A percentile compares a stretch with the other conserved stretches of the same genome.
phyloP scores from a whole-genome alignment of 2,888 invertebrate species.

The Drosophila lacicola region DNA sequence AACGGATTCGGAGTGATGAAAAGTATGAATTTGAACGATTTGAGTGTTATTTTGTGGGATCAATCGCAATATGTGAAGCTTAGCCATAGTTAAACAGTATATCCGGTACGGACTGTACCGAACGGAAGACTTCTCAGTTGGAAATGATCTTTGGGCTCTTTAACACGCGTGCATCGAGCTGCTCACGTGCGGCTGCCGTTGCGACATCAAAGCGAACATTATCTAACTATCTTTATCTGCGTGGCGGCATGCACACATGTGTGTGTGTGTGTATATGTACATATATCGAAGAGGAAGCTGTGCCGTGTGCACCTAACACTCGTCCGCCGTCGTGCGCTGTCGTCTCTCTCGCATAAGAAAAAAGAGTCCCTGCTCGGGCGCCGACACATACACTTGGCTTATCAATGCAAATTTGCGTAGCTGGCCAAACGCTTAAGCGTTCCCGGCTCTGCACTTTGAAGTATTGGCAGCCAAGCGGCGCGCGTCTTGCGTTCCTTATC shows the following conservation, averaged over 20 bases:
- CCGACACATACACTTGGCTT: constrained; percentile 34
- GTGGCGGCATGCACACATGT: not conserved
- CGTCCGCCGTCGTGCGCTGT: not conserved
- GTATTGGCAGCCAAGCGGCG: constrained; percentile 59
- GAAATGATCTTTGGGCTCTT: not conserved
- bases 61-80: not conserved
- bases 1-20: not conserved
- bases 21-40: too few species aligned
- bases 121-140: not conserved
- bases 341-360: not conserved
- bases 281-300: constrained; percentile 46
- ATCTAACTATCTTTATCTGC: constrained; percentile 32
- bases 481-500: constrained; percentile 52
- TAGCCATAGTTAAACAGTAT: not conserved
- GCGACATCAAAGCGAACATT: constrained; percentile 60
- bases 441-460: constrained; percentile 47
- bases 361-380: not conserved
- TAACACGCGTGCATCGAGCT: not conserved
- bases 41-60: too few species aligned
- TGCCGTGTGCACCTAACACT: constrained; percentile 43
- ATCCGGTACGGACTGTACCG: too few species aligned
- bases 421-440: constrained; percentile 20
- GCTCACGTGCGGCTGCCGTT: constrained; percentile 34
- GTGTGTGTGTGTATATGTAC: constrained; percentile 10
- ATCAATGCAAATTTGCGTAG: constrained; percentile 71